Conservation (phyloP, 2,113 vertebrate genomes). For the Excalfactoria chinensis region DNA sequence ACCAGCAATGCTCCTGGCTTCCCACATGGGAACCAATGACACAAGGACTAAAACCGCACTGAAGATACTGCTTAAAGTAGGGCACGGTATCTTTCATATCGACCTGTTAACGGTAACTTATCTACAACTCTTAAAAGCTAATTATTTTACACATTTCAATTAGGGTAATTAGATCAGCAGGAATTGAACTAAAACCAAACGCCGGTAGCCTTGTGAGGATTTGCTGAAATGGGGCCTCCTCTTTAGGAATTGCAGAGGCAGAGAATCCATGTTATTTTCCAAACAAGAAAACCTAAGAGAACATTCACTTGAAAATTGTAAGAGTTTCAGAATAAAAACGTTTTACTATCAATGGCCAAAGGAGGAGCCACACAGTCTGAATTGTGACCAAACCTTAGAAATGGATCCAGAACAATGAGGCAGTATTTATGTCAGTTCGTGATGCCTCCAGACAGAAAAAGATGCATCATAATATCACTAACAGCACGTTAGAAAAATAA, state of each 20-base stretch:
- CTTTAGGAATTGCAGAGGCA: too few species aligned
- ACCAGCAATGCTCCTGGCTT: background rate
- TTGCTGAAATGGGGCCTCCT: constrained; percentile 8
- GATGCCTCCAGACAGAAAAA: background rate
- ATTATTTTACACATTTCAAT: constrained; percentile 36
- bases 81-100: background rate
- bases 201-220: constrained; percentile 8
- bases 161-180: constrained; percentile 62
- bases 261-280: too few species aligned
- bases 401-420: background rate
- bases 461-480: background rate
- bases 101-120: background rate
- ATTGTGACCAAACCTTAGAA: background rate
- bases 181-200: background rate
- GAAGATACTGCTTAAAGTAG: background rate
- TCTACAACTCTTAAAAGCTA: background rate
- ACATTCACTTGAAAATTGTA: too few species aligned
- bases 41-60: background rate
- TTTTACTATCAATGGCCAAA: too few species aligned
- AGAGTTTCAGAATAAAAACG: too few species aligned
- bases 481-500: background rate
- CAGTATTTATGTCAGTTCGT: fast-evolving
- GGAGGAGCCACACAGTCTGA: too few species aligned
- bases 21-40: background rate
- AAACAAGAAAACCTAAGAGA: too few species aligned